A percentile compares a stretch with the other conserved stretches of the same genome.
phyloP scores from a whole-genome alignment of 2,888 invertebrate genomes.

The Hypolimnas misippus region DNA sequence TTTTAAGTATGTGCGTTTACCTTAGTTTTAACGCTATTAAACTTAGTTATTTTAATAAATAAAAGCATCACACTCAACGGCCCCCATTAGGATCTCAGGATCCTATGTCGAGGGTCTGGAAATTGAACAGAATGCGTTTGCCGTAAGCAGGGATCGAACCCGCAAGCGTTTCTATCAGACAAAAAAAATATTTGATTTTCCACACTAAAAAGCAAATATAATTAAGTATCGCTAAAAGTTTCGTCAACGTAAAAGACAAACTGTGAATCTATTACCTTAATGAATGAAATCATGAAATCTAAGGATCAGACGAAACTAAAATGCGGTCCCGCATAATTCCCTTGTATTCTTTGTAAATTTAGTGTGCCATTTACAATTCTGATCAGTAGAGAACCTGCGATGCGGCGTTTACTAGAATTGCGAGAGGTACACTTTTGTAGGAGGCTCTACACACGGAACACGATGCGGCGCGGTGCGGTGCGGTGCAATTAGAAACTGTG shows the following conservation, averaged over 20 bases:
- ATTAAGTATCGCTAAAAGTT: neutral
- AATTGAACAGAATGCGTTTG: no score
- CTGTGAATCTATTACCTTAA: constrained; percentile 10
- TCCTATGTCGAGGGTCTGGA: no score
- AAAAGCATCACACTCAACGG: no score
- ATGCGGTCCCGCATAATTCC: constrained; percentile 67
- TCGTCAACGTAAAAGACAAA: neutral
- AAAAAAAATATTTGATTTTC: neutral
- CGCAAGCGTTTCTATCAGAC: no score
- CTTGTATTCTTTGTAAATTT: constrained; percentile 73
- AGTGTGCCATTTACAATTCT: constrained; percentile 68
- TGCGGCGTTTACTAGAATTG: constrained; percentile 39
- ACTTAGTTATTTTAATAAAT: no score
- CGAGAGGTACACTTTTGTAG: constrained; percentile 43
- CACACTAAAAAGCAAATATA: neutral
- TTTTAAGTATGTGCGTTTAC: no score
- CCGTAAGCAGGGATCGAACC: no score
- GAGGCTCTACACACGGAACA: constrained; percentile 8
- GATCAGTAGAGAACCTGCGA: constrained; percentile 49
- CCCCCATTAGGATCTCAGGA: no score
- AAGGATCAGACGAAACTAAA: constrained; percentile 45
- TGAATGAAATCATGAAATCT: constrained; percentile 33
- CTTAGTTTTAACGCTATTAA: no score
- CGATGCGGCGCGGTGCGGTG: neutral
- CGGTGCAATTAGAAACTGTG: no score